Base-by-base conservation (phyloP, 2,113 vertebrate species). In the rat (Rattus norvegicus) region DNA sequence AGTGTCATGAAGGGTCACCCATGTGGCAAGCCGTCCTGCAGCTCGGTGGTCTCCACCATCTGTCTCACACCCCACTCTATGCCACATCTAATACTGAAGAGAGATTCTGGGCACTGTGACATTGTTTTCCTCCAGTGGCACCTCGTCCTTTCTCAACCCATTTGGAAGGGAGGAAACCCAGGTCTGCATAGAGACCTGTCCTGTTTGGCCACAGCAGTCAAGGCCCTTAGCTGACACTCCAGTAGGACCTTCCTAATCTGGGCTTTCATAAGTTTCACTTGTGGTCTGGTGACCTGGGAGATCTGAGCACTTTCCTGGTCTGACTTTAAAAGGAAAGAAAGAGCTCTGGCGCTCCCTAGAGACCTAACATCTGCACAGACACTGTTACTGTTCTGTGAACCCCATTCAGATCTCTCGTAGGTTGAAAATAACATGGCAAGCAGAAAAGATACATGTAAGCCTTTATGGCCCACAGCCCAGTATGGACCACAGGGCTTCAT, bases 171-270 rank as follows among this genome's bases (percentile, higher is more conserved):
- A 56, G 22, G 39, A 24, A 76, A n/a, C 22, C 3, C 14, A 76
- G 65, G 36, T 39, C 33, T 28, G 11, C 22, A 8, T 24, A 12
- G 12, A 80, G 24, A 24, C 43, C 24, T 7, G 10, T n/a, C 54
- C n/a, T 81, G 69, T 47, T 36, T 5, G 5, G 4, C 0, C 0
- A 2, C 61, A 16, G 20, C 67, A 49, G 12, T 49, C 65, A 65
- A n/a, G 0, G 7, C 43, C 39, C 6, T 69, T 16, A n/a, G 87
- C 59, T 22, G 61, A 16, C 36, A 2, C 0, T 5, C 1, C 0
- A 7, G 30, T n/a, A 56, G 2, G 36, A 59, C 19, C 52, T 84
- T 39, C 19, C n/a, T 1, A 6, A 11, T 54, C 39, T 63, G 69
- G 61, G 16, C 33, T 61, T 7, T 0, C 6, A 7, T 9, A 52